These are phyloP conservation scores for Emmelina monodactyla DNA, from an alignment of 2,888 invertebrate genomes.

Conservation along the genomic window DNA sequence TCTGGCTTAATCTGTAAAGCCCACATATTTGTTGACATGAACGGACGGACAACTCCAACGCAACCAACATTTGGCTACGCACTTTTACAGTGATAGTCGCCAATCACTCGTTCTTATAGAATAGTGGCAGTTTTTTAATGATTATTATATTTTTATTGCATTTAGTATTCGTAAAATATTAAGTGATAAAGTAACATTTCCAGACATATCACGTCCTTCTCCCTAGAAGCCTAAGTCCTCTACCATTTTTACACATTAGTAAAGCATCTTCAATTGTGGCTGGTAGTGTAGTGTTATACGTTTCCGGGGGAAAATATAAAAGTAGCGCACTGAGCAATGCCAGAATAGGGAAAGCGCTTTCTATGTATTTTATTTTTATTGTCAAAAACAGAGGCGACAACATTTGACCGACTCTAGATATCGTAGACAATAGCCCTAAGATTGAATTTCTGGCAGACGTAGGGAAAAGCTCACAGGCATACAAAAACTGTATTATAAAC, in stretches of 20 bases:
- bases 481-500: slow-evolving; percentile 84
- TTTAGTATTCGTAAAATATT: no score
- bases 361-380: slow-evolving; percentile 34
- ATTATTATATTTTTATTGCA: no score
- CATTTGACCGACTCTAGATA: slow-evolving; percentile 83
- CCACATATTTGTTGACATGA: no score
- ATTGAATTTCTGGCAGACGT: slow-evolving; percentile 85
- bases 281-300: slow-evolving; percentile 35
- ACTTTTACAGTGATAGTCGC: no score
- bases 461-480: slow-evolving; percentile 85
- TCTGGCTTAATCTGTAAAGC: no score
- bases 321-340: slow-evolving; percentile 71
- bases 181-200: no score
- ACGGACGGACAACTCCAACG: no score
- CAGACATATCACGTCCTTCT: no score
- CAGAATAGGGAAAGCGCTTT: slow-evolving; percentile 69
- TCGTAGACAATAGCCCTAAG: slow-evolving; percentile 80
- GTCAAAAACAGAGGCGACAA: slow-evolving; percentile 77
- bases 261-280: slow-evolving; percentile 34
- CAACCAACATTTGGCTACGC: no score
- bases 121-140: no score
- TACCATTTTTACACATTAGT: slow-evolving; percentile 5
- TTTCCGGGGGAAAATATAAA: slow-evolving; percentile 72
- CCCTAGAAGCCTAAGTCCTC: no score
- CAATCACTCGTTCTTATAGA: no score